phyloP scores from a whole-genome alignment of 35 echinoderm and acorn worm species.

The Ophiothrix spiculata region DNA sequence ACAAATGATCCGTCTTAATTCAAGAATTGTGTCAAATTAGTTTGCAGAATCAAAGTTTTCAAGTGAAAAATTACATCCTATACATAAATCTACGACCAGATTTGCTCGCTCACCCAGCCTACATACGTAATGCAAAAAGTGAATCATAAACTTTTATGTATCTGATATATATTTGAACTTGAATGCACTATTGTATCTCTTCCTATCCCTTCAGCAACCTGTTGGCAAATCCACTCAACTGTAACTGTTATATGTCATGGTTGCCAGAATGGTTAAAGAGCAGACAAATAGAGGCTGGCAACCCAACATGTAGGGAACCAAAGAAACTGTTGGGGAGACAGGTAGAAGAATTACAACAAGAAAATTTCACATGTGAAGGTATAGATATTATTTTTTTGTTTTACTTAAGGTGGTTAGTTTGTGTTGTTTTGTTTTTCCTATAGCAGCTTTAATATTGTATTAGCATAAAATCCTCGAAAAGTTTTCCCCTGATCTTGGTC shows the following conservation, averaged over 20 bases:
- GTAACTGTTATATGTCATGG: slow-evolving; percentile 91
- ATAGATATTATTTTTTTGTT: no score
- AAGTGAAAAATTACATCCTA: no score
- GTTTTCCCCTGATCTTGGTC: no score
- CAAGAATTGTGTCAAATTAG: no score
- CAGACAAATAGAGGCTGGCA: slow-evolving; percentile 63
- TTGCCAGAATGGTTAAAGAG: slow-evolving; percentile 72
- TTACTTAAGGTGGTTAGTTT: no score
- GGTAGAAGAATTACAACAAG: slow-evolving; percentile 39
- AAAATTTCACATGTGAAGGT: slow-evolving; percentile 79
- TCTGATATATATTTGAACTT: not conserved
- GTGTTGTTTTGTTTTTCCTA: no score
- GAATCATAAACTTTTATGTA: not conserved
- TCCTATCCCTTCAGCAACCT: slow-evolving; percentile 57
- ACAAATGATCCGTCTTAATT: no score
- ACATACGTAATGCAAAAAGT: slow-evolving; percentile 59
- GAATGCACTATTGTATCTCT: slow-evolving; percentile 16
- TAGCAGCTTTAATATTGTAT: no score
- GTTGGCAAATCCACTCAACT: slow-evolving; percentile 81
- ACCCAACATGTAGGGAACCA: slow-evolving; percentile 70
- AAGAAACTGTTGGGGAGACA: slow-evolving; percentile 34
- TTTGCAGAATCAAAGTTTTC: no score
- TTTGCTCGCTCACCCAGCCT: no score
- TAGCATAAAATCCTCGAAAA: no score
- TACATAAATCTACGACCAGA: no score